A percentile compares a stretch with the other conserved stretches of the same genome.
These are phyloP conservation scores for Acanthosepion lycidas DNA, from an alignment of 2,888 invertebrate genomes.

Conservation along the genomic window DNA sequence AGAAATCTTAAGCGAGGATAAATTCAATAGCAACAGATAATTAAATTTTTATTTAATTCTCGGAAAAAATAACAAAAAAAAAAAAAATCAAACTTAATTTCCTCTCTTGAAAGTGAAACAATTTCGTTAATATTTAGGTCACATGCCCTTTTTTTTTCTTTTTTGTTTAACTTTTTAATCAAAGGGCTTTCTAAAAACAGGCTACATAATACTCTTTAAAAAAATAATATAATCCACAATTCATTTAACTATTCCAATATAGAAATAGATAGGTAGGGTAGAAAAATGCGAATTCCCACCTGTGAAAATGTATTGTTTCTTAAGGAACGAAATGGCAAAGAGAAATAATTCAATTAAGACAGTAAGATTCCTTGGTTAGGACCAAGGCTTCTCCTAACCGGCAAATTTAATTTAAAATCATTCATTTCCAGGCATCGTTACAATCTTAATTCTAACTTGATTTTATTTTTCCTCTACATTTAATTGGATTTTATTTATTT, in stretches of 20 bases:
- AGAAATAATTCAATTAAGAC: neutral
- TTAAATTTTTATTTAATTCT: neutral
- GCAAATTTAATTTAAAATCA: neutral
- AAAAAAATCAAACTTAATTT: neutral
- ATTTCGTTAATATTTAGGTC: neutral
- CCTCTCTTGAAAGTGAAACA: neutral
- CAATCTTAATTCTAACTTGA: neutral
- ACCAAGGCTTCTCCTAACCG: neutral
- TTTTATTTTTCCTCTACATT: neutral
- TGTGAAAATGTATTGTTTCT: neutral
- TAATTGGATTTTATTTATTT: neutral
- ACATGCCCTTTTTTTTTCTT: neutral
- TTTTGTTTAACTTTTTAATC: neutral
- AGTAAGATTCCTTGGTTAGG: neutral
- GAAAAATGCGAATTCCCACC: neutral
- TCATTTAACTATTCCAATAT: neutral
- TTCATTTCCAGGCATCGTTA: neutral
- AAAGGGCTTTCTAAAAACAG: neutral
- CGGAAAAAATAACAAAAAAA: neutral
- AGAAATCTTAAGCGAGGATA: too few species aligned
- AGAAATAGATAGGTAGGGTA: neutral
- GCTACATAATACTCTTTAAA: too few species aligned
- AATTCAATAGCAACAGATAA: too few species aligned
- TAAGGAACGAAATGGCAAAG: neutral
- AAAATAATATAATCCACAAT: neutral